A percentile compares a stretch with the other conserved stretches of the same genome.
Evolutionary conservation across 1,140 invertebrate genomes (phyloP).

Genomic region (Lepidotrigona ventralis): DNA sequence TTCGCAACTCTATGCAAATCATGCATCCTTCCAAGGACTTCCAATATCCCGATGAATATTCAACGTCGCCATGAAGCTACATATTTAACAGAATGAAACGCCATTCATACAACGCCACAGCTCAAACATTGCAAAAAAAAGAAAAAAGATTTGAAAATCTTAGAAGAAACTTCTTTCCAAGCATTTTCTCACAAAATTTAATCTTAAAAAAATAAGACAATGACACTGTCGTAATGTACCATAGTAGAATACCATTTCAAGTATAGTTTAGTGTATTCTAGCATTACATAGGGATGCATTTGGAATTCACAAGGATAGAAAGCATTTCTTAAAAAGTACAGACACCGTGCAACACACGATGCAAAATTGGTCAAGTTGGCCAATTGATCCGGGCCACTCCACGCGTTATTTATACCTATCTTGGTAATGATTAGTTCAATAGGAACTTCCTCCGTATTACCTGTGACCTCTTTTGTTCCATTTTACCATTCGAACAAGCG

Average conservation of each 20-base stretch:
- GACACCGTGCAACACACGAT: background rate
- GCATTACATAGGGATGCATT: no score
- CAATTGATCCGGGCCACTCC: conserved; percentile 59
- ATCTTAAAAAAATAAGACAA: background rate
- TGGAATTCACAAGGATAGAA: background rate
- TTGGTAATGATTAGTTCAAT: conserved; percentile 68
- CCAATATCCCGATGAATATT: conserved; percentile 18
- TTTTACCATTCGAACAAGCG: conserved; percentile 47
- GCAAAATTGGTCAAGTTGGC: conserved; percentile 51
- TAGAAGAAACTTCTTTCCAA: background rate
- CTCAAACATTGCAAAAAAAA: background rate
- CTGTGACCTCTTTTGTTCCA: conserved; percentile 65
- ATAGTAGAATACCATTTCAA: background rate
- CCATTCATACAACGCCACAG: background rate
- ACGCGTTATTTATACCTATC: conserved; percentile 63
- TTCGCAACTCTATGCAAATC: conserved; percentile 25
- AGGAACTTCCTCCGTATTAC: conserved; percentile 65
- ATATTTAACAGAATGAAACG: background rate
- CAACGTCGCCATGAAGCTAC: background rate
- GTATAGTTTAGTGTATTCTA: background rate
- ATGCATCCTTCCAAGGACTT: conserved; percentile 37
- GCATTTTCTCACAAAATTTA: background rate
- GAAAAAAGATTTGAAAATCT: no score
- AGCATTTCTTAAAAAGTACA: conserved; percentile 44
- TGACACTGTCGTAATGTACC: background rate